Percentiles rank a stretch among this genome's conserved stretches.
phyloP scores from a whole-genome alignment of 2,797 vertebrate species.

The Bradypus variegatus region DNA sequence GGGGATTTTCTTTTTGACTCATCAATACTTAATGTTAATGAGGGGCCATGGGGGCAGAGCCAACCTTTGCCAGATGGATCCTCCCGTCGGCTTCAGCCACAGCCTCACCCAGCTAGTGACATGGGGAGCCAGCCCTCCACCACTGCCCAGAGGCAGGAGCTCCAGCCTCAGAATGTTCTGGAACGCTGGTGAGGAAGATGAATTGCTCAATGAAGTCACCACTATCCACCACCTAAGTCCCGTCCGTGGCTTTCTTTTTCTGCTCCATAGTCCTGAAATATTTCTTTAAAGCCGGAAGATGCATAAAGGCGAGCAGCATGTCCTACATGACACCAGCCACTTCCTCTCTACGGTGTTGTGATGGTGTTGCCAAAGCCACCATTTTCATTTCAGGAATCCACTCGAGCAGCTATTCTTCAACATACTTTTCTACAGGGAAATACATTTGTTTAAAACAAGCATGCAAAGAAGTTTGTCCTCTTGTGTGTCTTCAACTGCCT shows the following conservation, averaged over 20 bases:
- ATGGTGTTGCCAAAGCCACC: constrained; percentile 81
- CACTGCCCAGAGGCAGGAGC: background rate
- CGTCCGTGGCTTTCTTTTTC: constrained; percentile 87
- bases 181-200: constrained; percentile 65
- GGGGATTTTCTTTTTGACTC: constrained; percentile 6
- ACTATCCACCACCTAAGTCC: constrained; percentile 84
- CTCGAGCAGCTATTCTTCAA: constrained; percentile 86
- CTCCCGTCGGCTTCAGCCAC: background rate
- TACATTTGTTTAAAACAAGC: constrained; percentile 11
- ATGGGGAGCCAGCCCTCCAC: background rate
- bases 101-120: background rate
- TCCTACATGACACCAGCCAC: constrained; percentile 91
- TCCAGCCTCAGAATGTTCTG: constrained; percentile 59
- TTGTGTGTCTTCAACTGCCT: no score
- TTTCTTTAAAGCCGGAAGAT: constrained; percentile 97
- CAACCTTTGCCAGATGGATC: constrained; percentile 1
- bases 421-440: constrained; percentile 89
- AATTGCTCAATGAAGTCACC: constrained; percentile 81
- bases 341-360: constrained; percentile 91
- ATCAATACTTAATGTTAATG: constrained; percentile 18
- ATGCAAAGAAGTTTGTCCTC: no score
- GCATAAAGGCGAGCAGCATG: constrained; percentile 92
- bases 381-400: constrained; percentile 89
- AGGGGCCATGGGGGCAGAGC: background rate
- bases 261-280: constrained; percentile 93